Base-by-base conservation (phyloP, 2,113 vertebrate genomes). In the Brachyhypopomus gauderio region DNA sequence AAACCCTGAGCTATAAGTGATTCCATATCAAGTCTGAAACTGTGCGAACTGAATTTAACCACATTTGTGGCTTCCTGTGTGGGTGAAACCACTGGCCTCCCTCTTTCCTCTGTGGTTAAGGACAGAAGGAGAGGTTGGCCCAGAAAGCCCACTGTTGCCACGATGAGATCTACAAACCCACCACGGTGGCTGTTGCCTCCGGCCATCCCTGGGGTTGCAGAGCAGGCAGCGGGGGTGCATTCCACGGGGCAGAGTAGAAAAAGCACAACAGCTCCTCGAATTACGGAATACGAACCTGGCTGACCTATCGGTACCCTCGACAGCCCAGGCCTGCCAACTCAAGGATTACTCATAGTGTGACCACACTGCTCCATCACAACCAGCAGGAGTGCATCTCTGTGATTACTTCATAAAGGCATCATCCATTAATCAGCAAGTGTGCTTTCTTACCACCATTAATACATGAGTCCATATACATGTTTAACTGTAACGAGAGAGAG, bases 121-220 rank as follows among this genome's bases (percentile, higher is more conserved):
- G 62, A 82, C 38, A 70, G 63, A 48, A 27, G 34, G 48, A 84
- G 56, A 84, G 83, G 69, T 48, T 69, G 60, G 36, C 63, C 78
- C 45, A 77, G 52, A 36, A 27, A 67, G 38, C 23, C 69, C 67
- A 59, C 45, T 80, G 63, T 62, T 70, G 34, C 56, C 25, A 25
- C 74, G 48, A 64, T 63, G 20, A 73, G 63, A 48, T 82, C 4
- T 14, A 23, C 20, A 23, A 62, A 71, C 16, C 75, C 38, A 36
- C 58, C 30, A 72, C 76, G 67, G 16, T 22, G 58, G 66, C 8
- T 14, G 75, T 72, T 38, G 66, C 55, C 25, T 16, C 66, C 0
- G 20, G 14, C 8, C 22, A 17, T 73, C 69, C 52, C 73, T 5
- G 5, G 63, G 38, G 20, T 14, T 23, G 12, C 52, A 34, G 38